Evolutionary conservation across 2,888 invertebrate genomes (phyloP).

Genomic region (Alentia gelatinosa): DNA sequence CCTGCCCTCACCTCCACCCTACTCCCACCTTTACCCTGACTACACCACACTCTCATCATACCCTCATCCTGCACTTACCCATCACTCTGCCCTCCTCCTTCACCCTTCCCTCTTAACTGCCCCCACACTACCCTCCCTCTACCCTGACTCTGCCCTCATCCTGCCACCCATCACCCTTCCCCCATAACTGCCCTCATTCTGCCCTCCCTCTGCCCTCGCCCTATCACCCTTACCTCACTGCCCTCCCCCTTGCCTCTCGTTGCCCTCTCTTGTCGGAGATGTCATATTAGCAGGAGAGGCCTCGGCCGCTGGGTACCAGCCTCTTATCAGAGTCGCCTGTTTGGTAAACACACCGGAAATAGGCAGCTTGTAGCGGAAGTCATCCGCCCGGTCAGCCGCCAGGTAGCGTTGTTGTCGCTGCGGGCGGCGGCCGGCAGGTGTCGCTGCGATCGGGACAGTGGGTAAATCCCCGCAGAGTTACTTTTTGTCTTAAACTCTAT

Average conservation of each 20-base stretch:
- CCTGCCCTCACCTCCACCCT: background rate
- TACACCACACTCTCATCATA: background rate
- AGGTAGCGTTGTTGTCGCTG: background rate
- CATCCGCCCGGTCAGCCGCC: background rate
- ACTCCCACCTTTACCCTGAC: background rate
- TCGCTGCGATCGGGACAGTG: too few relatives aligned
- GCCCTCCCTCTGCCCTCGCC: background rate
- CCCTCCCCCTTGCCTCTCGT: constrained; percentile 54
- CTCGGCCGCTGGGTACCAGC: too few relatives aligned
- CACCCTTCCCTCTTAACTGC: background rate
- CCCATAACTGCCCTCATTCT: background rate
- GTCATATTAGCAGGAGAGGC: too few relatives aligned
- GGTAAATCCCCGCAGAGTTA: too few relatives aligned
- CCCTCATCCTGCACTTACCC: background rate
- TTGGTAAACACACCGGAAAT: constrained; percentile 10
- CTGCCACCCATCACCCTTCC: background rate
- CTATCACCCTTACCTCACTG: constrained; percentile 49
- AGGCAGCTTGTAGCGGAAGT: background rate
- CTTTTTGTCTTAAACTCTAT: constrained; percentile 2
- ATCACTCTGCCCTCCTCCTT: background rate
- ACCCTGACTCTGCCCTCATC: background rate
- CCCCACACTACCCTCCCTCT: background rate
- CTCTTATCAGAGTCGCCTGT: background rate
- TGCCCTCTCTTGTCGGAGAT: too few relatives aligned
- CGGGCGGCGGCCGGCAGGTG: too few relatives aligned